phyloP scores from a whole-genome alignment of 2,113 vertebrate genomes.

The Nothocercus julius region DNA sequence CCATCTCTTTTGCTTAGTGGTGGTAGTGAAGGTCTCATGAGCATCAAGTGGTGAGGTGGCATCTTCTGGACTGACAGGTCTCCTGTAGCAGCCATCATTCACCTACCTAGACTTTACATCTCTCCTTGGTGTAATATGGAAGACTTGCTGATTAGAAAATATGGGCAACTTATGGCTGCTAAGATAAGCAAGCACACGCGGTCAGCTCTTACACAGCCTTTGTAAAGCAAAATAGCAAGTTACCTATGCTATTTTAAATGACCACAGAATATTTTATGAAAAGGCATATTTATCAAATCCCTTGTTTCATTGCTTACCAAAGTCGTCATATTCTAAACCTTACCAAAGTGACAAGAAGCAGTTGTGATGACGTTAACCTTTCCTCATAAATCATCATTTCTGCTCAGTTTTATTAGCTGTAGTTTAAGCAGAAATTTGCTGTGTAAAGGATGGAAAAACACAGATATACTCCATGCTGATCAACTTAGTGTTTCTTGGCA shows the following conservation, averaged over 20 bases:
- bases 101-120: not conserved
- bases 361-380: not conserved
- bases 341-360: not conserved
- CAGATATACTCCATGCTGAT: not conserved
- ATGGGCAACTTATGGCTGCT: not conserved
- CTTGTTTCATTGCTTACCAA: not conserved
- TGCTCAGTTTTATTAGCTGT: not conserved
- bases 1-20: fast-evolving
- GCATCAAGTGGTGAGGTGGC: too few relatives aligned
- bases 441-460: not conserved
- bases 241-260: not conserved
- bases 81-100: not conserved
- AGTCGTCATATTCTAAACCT: not conserved
- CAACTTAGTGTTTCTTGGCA: not conserved
- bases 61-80: not conserved
- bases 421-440: not conserved
- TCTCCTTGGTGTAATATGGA: not conserved
- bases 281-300: not conserved
- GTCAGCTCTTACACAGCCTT: not conserved
- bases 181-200: not conserved
- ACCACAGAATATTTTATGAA: not conserved
- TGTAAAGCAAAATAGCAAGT: not conserved
- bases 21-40: not conserved
- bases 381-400: not conserved
- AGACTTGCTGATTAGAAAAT: not conserved